Evolutionary conservation across 2,888 invertebrate genomes (phyloP).

Genomic region (Pollenia labialis): DNA sequence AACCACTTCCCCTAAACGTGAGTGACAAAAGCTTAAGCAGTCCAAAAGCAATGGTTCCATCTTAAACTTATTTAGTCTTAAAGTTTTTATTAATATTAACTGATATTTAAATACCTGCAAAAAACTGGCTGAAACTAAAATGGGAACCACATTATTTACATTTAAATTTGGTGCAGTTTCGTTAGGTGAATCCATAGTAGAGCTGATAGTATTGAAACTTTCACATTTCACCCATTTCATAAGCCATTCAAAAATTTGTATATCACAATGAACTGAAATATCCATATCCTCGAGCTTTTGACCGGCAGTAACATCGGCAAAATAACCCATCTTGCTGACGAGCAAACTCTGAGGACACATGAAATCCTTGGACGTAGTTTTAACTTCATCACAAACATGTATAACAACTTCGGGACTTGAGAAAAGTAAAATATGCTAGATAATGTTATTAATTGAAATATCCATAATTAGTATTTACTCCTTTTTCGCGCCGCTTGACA

Average conservation of each 20-base stretch:
- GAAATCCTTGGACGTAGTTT: constrained; percentile 94
- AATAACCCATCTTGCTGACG: constrained; percentile 97
- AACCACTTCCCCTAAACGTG: constrained; percentile 93
- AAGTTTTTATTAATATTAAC: not conserved
- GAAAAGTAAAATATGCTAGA: not conserved
- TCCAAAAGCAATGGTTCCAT: constrained; percentile 95
- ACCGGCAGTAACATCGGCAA: constrained; percentile 93
- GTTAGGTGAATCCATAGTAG: constrained; percentile 1
- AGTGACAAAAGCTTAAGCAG: constrained; percentile 93
- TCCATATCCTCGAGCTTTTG: constrained; percentile 95
- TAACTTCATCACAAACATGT: constrained; percentile 97
- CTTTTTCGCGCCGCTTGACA: constrained; percentile 74
- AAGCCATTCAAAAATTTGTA: constrained; percentile 97
- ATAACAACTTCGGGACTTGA: constrained; percentile 93
- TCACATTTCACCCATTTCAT: constrained; percentile 96
- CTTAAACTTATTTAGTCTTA: constrained; percentile 83
- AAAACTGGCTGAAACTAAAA: constrained; percentile 97
- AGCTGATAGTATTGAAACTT: not conserved
- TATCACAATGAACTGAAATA: constrained; percentile 98
- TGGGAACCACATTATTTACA: constrained; percentile 94
- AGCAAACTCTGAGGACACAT: constrained; percentile 93
- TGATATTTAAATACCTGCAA: constrained; percentile 86
- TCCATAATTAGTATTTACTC: constrained; percentile 74
- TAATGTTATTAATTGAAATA: not conserved
- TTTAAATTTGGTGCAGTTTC: constrained; percentile 87